phyloP scores from a whole-genome alignment of 2,797 vertebrate genomes.

The Alouatta caraya region DNA sequence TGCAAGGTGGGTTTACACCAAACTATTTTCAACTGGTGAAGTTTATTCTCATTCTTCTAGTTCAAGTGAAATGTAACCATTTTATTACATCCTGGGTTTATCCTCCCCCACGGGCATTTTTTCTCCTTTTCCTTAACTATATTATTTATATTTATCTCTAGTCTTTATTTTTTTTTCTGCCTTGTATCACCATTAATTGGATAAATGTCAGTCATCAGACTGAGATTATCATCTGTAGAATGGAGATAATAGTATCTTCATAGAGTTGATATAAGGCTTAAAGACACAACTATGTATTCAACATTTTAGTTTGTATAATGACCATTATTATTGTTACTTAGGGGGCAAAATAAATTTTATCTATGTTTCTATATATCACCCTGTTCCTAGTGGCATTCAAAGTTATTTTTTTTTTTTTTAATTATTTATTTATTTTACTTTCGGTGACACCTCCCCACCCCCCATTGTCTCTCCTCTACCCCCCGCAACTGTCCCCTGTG shows the following conservation, averaged over 20 bases:
- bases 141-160: not conserved
- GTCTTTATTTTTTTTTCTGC: not conserved
- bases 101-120: not conserved
- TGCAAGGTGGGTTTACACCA: not conserved
- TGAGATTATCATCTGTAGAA: not conserved
- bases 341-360: not conserved
- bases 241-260: not conserved
- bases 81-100: not conserved
- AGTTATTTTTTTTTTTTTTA: no score
- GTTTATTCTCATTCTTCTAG: not conserved
- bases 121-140: not conserved
- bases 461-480: no score
- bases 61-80: not conserved
- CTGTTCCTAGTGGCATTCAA: not conserved
- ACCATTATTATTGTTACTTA: not conserved
- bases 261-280: not conserved
- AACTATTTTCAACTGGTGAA: not conserved
- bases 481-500: no score
- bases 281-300: not conserved
- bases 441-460: no score
- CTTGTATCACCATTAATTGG: not conserved
- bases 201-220: not conserved
- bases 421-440: no score
- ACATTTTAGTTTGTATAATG: not conserved
- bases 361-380: not conserved